Evolutionary conservation across 2,797 vertebrate species (phyloP), one percentile per base, ranked within the genome.

Genomic region (Enteromius viviparus): DNA sequence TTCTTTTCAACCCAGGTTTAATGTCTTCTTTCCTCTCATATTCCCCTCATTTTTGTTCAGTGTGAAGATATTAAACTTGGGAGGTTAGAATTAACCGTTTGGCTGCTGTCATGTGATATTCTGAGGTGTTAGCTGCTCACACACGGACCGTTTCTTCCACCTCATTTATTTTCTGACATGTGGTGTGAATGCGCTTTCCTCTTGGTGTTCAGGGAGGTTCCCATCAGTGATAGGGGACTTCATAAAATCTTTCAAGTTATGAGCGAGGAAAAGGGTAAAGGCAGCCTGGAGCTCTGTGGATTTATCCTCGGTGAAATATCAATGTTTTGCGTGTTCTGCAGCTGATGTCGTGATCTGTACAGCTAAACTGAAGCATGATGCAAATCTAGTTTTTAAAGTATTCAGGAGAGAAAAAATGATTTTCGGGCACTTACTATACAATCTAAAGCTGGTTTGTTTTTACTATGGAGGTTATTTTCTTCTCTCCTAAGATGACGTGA

Each of bases 231-330:
- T 72, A 70, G n/a, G n/a, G 68, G 74, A 65, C 80, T 78, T 85
- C 76, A 70, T 84, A 80, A 84, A 85, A 76, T 51, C 81, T 58
- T 84, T 76, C 58, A 77, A 40, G 53, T 60, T 5, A 42, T 62
- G 68, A 71, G 55, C 15, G 51, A 77, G 32, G 12, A 58, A 80
- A 81, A 58, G 76, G 82, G 66, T 68, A 72, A 66, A 42, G 60
- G 65, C 29, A n/a, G 34, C 82, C 82, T 74, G 58, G 21, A 76
- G 82, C 76, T 40, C 47, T 60, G 80, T 78, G 60, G 71, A 76
- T 49, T 78, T 58, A 60, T 7, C n/a, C 6, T 79, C 45, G 17
- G 51, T 70, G 47, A 55, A 70, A 71, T 53, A 68, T 80, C 78
- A 81, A 17, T 51, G 29, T 65, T 81, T 66, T 37, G 7, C 6